Evolutionary conservation across 2,113 vertebrate genomes (phyloP).

Genomic region (Cololabis saira): DNA sequence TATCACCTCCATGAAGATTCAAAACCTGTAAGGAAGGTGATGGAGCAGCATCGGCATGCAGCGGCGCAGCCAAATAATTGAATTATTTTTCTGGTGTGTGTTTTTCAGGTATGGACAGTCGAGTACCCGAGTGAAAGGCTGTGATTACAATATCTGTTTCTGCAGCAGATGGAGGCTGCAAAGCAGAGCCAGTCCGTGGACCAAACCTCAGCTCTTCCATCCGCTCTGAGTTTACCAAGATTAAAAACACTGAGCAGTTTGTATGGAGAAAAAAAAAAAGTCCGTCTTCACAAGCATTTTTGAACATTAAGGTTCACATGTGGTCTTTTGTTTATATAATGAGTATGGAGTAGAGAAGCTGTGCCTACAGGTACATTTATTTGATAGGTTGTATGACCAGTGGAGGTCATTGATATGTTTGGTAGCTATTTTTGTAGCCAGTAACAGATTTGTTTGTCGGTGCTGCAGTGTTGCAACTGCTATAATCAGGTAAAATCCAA

Average conservation of each 20-base stretch:
- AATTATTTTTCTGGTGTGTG: constrained; percentile 1
- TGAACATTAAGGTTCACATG: constrained; percentile 3
- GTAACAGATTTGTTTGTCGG: constrained; percentile 23
- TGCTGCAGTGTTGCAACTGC: constrained; percentile 58
- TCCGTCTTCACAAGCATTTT: neutral
- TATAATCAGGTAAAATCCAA: constrained; percentile 33
- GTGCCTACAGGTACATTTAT: neutral
- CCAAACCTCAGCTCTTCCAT: constrained; percentile 32
- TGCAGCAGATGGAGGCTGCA: constrained; percentile 19
- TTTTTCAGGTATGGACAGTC: constrained; percentile 61
- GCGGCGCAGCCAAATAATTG: neutral
- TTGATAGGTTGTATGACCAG: neutral
- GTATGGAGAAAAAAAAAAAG: neutral
- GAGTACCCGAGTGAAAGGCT: constrained; percentile 37
- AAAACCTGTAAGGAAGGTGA: no score
- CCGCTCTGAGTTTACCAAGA: neutral
- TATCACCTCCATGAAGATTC: no score
- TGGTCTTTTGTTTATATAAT: constrained; percentile 28
- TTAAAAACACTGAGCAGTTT: no score
- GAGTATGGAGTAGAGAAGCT: constrained; percentile 18
- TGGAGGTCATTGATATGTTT: constrained; percentile 27
- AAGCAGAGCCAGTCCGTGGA: constrained; percentile 10
- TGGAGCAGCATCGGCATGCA: no score
- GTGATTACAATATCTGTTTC: constrained; percentile 5
- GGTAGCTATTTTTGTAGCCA: constrained; percentile 62